Evolutionary conservation across 2,888 invertebrate genomes (phyloP).

Genomic region (Caenorhabditis auriculariae): DNA sequence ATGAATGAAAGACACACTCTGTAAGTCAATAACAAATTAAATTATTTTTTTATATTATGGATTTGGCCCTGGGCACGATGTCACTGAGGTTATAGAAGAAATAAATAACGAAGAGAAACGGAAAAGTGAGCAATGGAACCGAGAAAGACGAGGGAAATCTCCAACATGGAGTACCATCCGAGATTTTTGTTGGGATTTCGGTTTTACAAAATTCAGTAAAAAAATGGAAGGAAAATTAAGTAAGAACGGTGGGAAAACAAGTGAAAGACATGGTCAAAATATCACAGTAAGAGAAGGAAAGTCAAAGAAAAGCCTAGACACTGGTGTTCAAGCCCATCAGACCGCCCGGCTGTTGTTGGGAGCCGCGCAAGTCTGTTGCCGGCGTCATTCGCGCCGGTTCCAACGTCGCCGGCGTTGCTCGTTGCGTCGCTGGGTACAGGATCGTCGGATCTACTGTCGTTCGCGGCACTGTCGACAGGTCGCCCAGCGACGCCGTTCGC

Average conservation of each 20-base stretch:
- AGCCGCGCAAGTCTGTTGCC: constrained; percentile 24
- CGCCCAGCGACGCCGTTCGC: constrained; percentile 16
- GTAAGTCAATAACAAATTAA: too few relatives aligned
- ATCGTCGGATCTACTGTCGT: constrained; percentile 15
- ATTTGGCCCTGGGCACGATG: too few relatives aligned
- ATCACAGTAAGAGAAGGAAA: background rate
- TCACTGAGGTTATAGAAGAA: too few relatives aligned
- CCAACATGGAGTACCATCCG: background rate
- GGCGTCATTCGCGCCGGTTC: too few relatives aligned
- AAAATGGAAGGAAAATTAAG: background rate
- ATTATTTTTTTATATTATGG: too few relatives aligned
- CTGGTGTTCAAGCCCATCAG: constrained; percentile 30
- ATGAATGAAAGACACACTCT: too few relatives aligned
- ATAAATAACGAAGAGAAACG: too few relatives aligned
- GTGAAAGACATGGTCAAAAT: constrained; percentile 1
- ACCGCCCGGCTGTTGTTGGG: constrained; percentile 23
- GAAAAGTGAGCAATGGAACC: too few relatives aligned
- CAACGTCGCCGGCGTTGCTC: constrained; percentile 17
- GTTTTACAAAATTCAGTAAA: constrained; percentile 1
- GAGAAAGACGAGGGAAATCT: too few relatives aligned
- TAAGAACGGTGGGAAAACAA: background rate
- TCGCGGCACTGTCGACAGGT: constrained; percentile 26
- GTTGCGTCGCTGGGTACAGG: constrained; percentile 18
- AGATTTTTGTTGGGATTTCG: constrained; percentile 3
- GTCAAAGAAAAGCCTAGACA: constrained; percentile 20